A percentile compares a stretch with the other conserved stretches of the same genome.
phyloP scores from a whole-genome alignment of 2,113 vertebrate genomes.

The Platysternon megacephalum region DNA sequence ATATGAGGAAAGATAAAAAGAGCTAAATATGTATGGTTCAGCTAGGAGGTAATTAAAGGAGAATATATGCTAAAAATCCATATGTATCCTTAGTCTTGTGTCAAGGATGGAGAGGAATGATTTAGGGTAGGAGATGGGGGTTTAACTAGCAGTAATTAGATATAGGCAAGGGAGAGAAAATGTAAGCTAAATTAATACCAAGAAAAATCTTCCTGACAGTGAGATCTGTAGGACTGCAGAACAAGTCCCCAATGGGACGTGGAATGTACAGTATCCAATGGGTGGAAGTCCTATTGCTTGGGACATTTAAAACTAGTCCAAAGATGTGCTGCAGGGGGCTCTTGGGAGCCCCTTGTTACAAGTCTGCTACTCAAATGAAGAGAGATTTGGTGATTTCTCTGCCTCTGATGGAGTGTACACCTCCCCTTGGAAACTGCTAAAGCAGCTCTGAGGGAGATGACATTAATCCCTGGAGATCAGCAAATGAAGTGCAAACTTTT shows the following conservation, averaged over 20 bases:
- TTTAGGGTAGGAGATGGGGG: constrained; percentile 12
- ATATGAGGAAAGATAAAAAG: constrained; percentile 56
- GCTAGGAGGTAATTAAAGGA: constrained; percentile 47
- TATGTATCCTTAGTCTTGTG: constrained; percentile 40
- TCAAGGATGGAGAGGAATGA: constrained; percentile 35
- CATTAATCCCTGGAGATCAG: neutral
- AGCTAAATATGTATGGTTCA: neutral
- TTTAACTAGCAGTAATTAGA: neutral
- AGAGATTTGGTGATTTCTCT: neutral
- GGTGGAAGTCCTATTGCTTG: neutral
- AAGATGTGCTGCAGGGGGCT: neutral
- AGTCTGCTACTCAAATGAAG: neutral
- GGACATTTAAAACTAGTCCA: neutral
- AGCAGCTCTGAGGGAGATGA: neutral
- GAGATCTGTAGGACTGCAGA: neutral
- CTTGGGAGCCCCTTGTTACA: neutral
- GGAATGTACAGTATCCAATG: neutral
- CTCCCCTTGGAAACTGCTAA: neutral
- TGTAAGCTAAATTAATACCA: neutral
- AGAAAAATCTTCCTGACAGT: neutral
- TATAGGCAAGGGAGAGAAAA: neutral
- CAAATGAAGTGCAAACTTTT: neutral
- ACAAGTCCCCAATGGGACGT: neutral
- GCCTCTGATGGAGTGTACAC: neutral
- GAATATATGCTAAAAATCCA: constrained; percentile 17